Evolutionary conservation across 2,888 invertebrate species (phyloP).

Genomic region (Latheticus oryzae): DNA sequence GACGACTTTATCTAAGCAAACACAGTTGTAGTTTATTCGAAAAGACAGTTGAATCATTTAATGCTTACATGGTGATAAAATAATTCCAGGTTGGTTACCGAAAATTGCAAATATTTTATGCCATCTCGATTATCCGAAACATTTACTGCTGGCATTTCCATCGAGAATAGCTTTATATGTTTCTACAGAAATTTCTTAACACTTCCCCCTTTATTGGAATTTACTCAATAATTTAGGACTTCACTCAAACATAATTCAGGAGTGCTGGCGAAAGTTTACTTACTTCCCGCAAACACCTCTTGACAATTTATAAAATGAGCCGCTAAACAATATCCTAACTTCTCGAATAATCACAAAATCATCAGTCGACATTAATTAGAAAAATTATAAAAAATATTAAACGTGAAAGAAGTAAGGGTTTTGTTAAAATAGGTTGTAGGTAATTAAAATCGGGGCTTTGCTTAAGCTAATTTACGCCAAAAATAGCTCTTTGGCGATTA

Average conservation of each 20-base stretch:
- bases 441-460: too few relatives aligned
- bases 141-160: constrained; percentile 36
- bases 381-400: too few relatives aligned
- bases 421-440: too few relatives aligned
- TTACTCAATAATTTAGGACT: constrained; percentile 42
- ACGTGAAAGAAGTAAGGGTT: too few relatives aligned
- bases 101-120: constrained; percentile 37
- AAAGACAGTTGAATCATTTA: constrained; percentile 34
- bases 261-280: constrained; percentile 40
- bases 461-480: constrained; percentile 30
- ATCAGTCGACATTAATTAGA: too few relatives aligned
- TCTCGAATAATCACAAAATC: too few relatives aligned
- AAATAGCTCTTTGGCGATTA: constrained; percentile 8
- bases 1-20: constrained; percentile 37
- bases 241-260: constrained; percentile 40
- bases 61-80: constrained; percentile 27
- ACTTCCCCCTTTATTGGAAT: constrained; percentile 44
- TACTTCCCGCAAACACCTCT: constrained; percentile 38
- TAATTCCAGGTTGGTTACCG: constrained; percentile 30
- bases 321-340: constrained; percentile 31
- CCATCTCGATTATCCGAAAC: constrained; percentile 39
- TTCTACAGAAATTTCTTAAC: constrained; percentile 42
- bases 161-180: constrained; percentile 40
- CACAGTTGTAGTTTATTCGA: constrained; percentile 35
- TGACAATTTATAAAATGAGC: too few relatives aligned